Evolutionary conservation across 1,140 invertebrate genomes (phyloP).

Genomic region (Homarus americanus): DNA sequence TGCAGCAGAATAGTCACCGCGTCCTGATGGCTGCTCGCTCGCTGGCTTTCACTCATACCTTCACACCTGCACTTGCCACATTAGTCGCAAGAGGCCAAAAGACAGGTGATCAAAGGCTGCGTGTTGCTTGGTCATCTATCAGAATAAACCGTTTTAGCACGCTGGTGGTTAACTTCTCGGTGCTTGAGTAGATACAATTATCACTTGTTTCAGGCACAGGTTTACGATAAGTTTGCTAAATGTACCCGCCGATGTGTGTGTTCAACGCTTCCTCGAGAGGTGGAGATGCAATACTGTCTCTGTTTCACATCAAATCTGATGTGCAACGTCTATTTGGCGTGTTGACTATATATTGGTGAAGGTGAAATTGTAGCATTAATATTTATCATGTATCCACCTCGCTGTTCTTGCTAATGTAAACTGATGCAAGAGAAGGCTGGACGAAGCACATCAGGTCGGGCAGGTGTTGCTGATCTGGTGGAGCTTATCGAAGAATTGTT

Average conservation of each 20-base stretch:
- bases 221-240: background rate
- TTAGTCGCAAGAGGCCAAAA: background rate
- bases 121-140: background rate
- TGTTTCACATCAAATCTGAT: too few species aligned
- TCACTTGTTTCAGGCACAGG: background rate
- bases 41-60: background rate
- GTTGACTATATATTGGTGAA: too few species aligned
- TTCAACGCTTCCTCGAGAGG: background rate
- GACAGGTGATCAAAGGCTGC: background rate
- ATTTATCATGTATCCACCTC: too few species aligned
- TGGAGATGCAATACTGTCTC: too few species aligned
- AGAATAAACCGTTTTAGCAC: background rate
- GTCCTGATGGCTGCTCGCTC: background rate
- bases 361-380: too few species aligned
- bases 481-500: too few species aligned
- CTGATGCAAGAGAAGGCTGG: too few species aligned
- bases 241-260: background rate
- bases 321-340: too few species aligned
- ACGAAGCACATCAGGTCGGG: too few species aligned
- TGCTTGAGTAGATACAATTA: background rate
- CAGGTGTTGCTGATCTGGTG: too few species aligned
- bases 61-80: background rate
- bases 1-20: background rate
- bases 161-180: background rate
- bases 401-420: too few species aligned